These are phyloP conservation scores for Ischnura elegans DNA, from an alignment of 2,888 invertebrate species.

Conservation along the genomic window DNA sequence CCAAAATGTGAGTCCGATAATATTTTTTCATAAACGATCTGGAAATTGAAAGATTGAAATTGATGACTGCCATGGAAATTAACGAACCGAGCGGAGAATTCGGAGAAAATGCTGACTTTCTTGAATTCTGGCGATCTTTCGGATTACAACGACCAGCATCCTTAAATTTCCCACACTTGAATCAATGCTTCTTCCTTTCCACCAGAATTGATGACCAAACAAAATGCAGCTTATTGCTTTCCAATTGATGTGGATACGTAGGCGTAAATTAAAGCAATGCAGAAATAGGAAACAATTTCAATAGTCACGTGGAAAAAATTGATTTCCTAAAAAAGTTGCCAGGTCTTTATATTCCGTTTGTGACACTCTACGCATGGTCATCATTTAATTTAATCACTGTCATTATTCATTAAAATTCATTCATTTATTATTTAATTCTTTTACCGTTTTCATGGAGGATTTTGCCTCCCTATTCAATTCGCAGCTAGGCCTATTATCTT, in stretches of 20 bases:
- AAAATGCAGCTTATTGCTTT: constrained; percentile 23
- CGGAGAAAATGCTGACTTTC: constrained; percentile 34
- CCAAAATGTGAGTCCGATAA: constrained; percentile 3
- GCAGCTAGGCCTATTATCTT: too few species aligned
- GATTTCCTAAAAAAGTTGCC: too few species aligned
- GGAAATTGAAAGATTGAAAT: constrained; percentile 50
- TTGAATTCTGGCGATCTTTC: constrained; percentile 17
- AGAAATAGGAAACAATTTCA: not conserved
- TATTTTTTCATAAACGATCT: constrained; percentile 49
- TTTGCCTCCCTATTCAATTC: too few species aligned
- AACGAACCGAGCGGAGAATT: constrained; percentile 5
- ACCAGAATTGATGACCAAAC: constrained; percentile 5
- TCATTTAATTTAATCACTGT: too few species aligned
- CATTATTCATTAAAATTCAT: too few species aligned
- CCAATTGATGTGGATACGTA: not conserved
- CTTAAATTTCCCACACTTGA: constrained; percentile 29
- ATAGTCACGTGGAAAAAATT: too few species aligned
- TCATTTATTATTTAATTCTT: too few species aligned
- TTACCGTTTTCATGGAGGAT: too few species aligned
- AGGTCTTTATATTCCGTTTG: too few species aligned
- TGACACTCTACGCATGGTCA: too few species aligned
- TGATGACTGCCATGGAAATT: constrained; percentile 31
- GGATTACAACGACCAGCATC: not conserved
- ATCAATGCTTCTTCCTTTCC: not conserved
- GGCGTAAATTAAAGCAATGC: not conserved